These are phyloP conservation scores for Nothoprocta perdicaria DNA, from an alignment of 2,113 vertebrate species.

Conservation along the genomic window DNA sequence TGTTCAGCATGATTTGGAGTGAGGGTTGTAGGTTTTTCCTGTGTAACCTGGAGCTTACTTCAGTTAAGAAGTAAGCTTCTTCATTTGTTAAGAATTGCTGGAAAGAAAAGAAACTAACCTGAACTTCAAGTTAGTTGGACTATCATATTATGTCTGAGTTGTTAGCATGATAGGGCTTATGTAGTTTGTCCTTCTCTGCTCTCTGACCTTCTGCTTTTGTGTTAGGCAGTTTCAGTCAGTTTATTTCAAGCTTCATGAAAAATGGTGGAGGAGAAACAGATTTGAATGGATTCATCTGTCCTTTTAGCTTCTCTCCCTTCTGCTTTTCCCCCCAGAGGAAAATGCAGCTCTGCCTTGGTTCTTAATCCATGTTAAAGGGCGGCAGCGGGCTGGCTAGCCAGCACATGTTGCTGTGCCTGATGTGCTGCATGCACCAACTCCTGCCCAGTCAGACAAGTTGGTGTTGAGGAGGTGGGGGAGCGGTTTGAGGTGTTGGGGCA, in stretches of 20 bases:
- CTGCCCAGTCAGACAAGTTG: neutral
- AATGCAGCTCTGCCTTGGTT: neutral
- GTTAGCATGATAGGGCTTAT: neutral
- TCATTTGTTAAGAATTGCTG: neutral
- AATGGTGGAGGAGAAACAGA: neutral
- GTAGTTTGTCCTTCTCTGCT: neutral
- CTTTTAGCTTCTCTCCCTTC: neutral
- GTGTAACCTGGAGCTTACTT: neutral
- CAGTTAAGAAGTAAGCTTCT: too few species aligned
- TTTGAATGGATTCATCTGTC: neutral
- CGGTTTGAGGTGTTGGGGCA: too few species aligned
- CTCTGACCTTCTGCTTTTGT: neutral
- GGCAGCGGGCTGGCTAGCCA: neutral
- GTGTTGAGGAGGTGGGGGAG: neutral
- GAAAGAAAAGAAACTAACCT: neutral
- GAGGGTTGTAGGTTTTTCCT: neutral
- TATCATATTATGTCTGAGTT: neutral
- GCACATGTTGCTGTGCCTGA: fast-evolving
- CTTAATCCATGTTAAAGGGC: neutral
- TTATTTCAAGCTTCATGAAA: neutral
- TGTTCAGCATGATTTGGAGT: fast-evolving
- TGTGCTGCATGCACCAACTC: fast-evolving
- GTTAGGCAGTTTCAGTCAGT: neutral
- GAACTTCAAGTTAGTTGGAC: neutral
- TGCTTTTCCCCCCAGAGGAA: neutral